phyloP scores from a whole-genome alignment of 2,888 invertebrate species.

The Liodrosophila aerea region DNA sequence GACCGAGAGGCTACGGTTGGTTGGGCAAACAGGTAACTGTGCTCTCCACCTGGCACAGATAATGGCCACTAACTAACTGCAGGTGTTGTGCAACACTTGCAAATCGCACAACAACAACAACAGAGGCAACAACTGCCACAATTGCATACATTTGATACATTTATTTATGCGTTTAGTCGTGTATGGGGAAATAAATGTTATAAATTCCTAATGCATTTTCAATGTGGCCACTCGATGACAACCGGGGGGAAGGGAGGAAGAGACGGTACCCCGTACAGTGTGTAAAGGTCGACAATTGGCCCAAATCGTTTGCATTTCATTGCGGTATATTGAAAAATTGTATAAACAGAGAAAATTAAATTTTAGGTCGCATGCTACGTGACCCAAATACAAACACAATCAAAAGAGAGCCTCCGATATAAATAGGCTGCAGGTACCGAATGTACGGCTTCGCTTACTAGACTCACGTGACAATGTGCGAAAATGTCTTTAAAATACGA shows the following conservation, averaged over 20 bases:
- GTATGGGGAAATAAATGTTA: slow-evolving; percentile 32
- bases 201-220: slow-evolving; percentile 52
- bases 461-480: slow-evolving; percentile 57
- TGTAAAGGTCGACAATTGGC: slow-evolving; percentile 52
- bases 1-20: slow-evolving; percentile 14
- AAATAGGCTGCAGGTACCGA: slow-evolving; percentile 13
- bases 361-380: slow-evolving; percentile 60
- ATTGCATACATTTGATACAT: slow-evolving; percentile 33
- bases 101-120: slow-evolving; percentile 8
- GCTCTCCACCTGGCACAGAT: slow-evolving; percentile 21
- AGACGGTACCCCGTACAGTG: neutral
- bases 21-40: slow-evolving; percentile 5
- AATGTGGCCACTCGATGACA: slow-evolving; percentile 17
- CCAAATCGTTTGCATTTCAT: slow-evolving; percentile 53
- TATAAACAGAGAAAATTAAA: slow-evolving; percentile 63
- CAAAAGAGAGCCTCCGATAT: neutral
- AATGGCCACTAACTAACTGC: slow-evolving; percentile 15
- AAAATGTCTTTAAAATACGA: slow-evolving; percentile 42
- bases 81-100: slow-evolving; percentile 13
- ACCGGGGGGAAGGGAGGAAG: neutral
- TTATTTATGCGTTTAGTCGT: slow-evolving; percentile 43
- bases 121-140: slow-evolving; percentile 13
- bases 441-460: slow-evolving; percentile 13
- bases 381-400: slow-evolving; percentile 36
- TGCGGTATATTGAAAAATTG: slow-evolving; percentile 58